Conservation (phyloP, 2,888 invertebrate species). For the Nycteola revayana region DNA sequence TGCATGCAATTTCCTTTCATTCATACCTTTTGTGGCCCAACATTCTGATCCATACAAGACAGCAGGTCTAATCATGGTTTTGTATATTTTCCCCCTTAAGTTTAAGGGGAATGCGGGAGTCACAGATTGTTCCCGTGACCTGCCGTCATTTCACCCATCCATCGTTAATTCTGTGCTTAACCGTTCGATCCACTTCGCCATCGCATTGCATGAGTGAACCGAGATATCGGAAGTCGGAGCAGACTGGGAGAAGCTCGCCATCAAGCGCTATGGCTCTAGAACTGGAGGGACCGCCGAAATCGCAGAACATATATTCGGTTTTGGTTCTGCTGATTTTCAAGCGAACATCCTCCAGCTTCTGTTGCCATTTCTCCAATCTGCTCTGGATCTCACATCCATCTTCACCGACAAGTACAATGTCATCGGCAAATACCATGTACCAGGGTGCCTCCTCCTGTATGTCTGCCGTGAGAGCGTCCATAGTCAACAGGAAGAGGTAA, state of each 20-base stretch:
- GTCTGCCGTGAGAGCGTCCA: background rate
- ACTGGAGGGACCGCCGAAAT: background rate
- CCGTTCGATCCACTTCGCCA: background rate
- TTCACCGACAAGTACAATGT: slow-evolving; percentile 1
- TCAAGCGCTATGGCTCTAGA: background rate
- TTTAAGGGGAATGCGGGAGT: too few species aligned
- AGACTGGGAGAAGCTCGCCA: background rate
- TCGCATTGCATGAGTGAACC: background rate
- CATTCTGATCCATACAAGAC: too few species aligned
- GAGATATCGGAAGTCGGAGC: background rate
- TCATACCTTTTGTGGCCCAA: too few species aligned
- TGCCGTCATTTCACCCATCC: too few species aligned
- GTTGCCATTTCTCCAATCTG: slow-evolving; percentile 3
- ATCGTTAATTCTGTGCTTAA: too few species aligned
- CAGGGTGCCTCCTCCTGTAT: background rate
- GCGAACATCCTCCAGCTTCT: too few species aligned
- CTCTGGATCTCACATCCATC: slow-evolving; percentile 6
- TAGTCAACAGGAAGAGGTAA: slow-evolving; percentile 1
- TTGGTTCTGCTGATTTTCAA: slow-evolving; percentile 1
- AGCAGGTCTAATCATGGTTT: too few species aligned
- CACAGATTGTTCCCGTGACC: too few species aligned
- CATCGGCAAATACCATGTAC: slow-evolving; percentile 1
- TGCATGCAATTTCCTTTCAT: too few species aligned
- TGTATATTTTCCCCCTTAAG: too few species aligned
- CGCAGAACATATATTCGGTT: background rate